Conservation (phyloP, 2,888 invertebrate genomes). For the Eilema caniola region DNA sequence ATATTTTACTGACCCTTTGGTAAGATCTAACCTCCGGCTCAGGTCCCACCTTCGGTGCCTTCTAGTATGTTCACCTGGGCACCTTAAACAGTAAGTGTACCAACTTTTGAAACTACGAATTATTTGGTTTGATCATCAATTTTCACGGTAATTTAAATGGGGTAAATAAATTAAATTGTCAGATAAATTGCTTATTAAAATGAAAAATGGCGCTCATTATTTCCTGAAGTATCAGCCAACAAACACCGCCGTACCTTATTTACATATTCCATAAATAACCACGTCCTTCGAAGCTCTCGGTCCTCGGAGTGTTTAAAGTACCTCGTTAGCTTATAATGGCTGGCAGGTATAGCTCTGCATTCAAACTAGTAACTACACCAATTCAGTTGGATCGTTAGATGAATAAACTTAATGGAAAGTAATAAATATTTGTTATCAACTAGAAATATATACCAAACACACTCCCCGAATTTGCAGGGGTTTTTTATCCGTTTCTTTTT, state of each 20-base stretch:
- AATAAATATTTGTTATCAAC: not conserved
- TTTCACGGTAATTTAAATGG: too few relatives aligned
- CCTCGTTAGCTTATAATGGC: conserved; percentile 2
- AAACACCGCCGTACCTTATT: not conserved
- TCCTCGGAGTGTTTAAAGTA: not conserved
- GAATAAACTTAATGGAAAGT: not conserved
- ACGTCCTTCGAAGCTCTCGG: not conserved
- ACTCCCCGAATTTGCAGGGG: too few relatives aligned
- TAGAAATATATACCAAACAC: too few relatives aligned
- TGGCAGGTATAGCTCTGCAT: not conserved
- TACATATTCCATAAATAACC: conserved; percentile 6
- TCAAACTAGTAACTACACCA: not conserved
- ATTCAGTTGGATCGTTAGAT: not conserved
- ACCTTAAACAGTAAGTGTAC: too few relatives aligned
- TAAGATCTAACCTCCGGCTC: too few relatives aligned
- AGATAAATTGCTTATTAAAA: not conserved
- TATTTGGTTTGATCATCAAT: too few relatives aligned
- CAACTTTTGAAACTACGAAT: too few relatives aligned
- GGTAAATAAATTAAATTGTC: not conserved
- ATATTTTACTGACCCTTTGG: too few relatives aligned
- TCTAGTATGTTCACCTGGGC: too few relatives aligned
- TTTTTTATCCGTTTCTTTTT: too few relatives aligned
- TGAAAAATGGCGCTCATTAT: conserved; percentile 3
- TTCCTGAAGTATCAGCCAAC: not conserved
- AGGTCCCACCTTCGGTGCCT: too few relatives aligned